A percentile compares a stretch with the other conserved stretches of the same genome.
Evolutionary conservation across 2,113 vertebrate genomes (phyloP).

Genomic region (Rhabdomys dilectus): DNA sequence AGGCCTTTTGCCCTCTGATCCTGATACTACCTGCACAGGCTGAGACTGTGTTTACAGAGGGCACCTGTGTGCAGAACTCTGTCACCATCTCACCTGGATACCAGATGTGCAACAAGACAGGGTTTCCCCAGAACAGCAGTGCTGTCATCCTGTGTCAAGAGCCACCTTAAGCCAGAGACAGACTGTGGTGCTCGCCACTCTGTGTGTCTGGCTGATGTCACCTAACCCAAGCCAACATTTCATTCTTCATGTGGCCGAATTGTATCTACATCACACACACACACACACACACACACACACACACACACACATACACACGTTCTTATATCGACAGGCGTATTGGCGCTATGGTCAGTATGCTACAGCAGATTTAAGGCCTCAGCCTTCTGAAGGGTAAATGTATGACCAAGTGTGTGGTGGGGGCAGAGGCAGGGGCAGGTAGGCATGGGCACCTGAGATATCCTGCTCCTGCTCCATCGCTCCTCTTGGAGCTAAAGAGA

Average conservation of each 20-base stretch:
- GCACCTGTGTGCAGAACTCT: background rate
- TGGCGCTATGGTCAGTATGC: too few relatives aligned
- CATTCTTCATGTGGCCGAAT: background rate
- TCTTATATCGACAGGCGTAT: too few relatives aligned
- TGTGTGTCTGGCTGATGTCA: background rate
- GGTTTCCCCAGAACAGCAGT: background rate
- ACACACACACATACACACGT: too few relatives aligned
- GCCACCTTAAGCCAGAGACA: background rate
- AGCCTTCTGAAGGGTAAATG: background rate
- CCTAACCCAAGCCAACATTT: background rate
- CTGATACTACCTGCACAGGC: background rate
- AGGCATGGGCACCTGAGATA: background rate
- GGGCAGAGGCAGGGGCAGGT: background rate
- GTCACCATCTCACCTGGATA: background rate
- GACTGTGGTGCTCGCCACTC: background rate
- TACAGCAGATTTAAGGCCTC: background rate
- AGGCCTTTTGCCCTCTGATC: background rate
- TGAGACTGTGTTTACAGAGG: background rate
- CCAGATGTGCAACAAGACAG: fast-evolving
- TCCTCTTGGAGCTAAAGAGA: background rate
- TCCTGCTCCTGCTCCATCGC: background rate
- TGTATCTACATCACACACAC: background rate
- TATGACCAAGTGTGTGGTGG: fast-evolving
- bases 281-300: too few relatives aligned
- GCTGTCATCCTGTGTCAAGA: too few relatives aligned